phyloP scores from a whole-genome alignment of 1,140 invertebrate species.

The Drosophila watanabei region DNA sequence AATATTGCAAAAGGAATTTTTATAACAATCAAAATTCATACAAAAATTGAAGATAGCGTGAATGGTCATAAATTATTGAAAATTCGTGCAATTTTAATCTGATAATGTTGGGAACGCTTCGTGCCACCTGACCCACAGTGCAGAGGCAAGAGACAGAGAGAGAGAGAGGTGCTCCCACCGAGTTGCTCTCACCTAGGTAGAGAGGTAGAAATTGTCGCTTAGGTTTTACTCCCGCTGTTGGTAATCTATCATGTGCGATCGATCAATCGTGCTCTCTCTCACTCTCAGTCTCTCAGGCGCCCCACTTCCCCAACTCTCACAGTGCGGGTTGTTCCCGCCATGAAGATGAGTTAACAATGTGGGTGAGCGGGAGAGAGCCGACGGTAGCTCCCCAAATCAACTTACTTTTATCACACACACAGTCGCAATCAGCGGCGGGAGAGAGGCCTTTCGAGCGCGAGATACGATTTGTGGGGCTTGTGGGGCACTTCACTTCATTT shows the following conservation, averaged over 20 bases:
- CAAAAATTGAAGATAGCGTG: constrained; percentile 6
- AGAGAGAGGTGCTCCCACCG: constrained; percentile 2
- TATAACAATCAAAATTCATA: not conserved
- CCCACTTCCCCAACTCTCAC: constrained; percentile 16
- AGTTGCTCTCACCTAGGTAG: constrained; percentile 3
- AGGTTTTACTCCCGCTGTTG: constrained; percentile 28
- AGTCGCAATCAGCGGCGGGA: constrained; percentile 14
- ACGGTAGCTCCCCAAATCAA: constrained; percentile 27
- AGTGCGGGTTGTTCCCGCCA: too few species aligned
- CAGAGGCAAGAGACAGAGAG: constrained; percentile 20
- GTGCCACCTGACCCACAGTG: constrained; percentile 38
- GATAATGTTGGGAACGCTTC: constrained; percentile 25
- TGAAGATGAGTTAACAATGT: constrained; percentile 25
- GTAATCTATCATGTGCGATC: constrained; percentile 55
- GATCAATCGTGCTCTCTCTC: constrained; percentile 36
- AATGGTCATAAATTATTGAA: constrained; percentile 33
- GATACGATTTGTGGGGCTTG: constrained; percentile 58
- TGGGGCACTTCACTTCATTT: constrained; percentile 74
- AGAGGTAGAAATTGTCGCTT: constrained; percentile 18
- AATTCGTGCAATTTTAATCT: constrained; percentile 30
- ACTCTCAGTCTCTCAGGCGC: constrained; percentile 12
- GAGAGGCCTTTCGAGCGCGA: constrained; percentile 43
- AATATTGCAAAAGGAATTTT: constrained; percentile 4
- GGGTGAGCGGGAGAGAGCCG: constrained; percentile 6
- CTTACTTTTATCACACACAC: constrained; percentile 47